Evolutionary conservation across 1,140 invertebrate species (phyloP).

Genomic region (Macrostomum lignano): DNA sequence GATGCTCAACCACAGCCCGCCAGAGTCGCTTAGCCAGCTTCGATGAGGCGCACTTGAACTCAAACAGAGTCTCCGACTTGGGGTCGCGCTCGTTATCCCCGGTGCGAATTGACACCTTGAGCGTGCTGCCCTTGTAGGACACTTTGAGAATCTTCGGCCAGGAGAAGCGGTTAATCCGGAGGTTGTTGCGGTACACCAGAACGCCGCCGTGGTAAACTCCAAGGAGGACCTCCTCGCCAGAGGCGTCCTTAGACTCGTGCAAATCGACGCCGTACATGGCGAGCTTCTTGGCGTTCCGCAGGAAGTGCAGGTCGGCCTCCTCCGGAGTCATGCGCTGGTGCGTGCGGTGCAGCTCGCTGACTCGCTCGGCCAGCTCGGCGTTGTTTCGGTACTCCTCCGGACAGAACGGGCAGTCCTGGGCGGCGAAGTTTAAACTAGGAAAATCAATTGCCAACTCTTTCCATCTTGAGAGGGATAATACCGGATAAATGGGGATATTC

Average conservation of each 20-base stretch:
- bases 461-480: too few relatives aligned
- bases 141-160: conserved; percentile 4
- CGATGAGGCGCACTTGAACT: neutral
- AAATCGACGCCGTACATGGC: conserved; percentile 79
- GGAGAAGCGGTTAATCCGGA: conserved; percentile 1
- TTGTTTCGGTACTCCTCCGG: too few relatives aligned
- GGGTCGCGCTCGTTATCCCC: neutral
- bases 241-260: conserved; percentile 28
- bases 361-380: too few relatives aligned
- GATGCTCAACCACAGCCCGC: conserved; percentile 1
- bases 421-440: too few relatives aligned
- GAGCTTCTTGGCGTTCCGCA: conserved; percentile 75
- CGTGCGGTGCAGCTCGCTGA: too few relatives aligned
- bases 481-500: too few relatives aligned
- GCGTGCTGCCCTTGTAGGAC: neutral
- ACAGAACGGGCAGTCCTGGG: too few relatives aligned
- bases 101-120: neutral
- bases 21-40: conserved; percentile 1
- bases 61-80: neutral
- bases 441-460: too few relatives aligned
- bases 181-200: neutral
- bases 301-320: conserved; percentile 64
- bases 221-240: neutral
- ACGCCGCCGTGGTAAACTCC: conserved; percentile 2
- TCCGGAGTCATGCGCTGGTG: too few relatives aligned